These are phyloP conservation scores for Cheilinus undulatus DNA, from an alignment of 2,113 vertebrate genomes.

Conservation along the genomic window DNA sequence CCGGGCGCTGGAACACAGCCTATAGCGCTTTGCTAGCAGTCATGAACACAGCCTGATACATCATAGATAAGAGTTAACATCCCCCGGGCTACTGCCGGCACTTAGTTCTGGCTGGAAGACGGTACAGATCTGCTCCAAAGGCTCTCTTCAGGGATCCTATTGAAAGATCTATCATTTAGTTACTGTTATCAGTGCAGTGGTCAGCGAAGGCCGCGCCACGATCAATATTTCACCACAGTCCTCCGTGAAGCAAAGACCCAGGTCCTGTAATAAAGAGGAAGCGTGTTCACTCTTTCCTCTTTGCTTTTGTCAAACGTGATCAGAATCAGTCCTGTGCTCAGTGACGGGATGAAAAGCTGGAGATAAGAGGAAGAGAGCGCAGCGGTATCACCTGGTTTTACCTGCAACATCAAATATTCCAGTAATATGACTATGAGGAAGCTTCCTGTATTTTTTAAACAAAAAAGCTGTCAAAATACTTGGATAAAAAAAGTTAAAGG, in stretches of 20 bases:
- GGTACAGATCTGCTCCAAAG: slow-evolving; percentile 51
- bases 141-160: slow-evolving; percentile 26
- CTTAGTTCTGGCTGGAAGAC: slow-evolving; percentile 39
- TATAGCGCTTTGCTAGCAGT: slow-evolving; percentile 24
- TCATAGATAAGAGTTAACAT: slow-evolving; percentile 60
- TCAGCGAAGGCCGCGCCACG: slow-evolving; percentile 37
- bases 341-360: neutral
- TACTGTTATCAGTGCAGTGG: slow-evolving; percentile 43
- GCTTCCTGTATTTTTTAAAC: neutral
- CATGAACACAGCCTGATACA: slow-evolving; percentile 61
- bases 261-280: slow-evolving; percentile 22
- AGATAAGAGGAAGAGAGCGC: neutral
- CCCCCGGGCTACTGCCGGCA: slow-evolving; percentile 20
- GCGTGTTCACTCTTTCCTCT: slow-evolving; percentile 25
- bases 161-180: slow-evolving; percentile 59
- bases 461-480: no score
- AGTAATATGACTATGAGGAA: neutral
- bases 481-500: no score
- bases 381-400: neutral
- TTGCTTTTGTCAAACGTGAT: slow-evolving; percentile 26
- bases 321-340: neutral
- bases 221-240: slow-evolving; percentile 50
- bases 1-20: slow-evolving; percentile 32
- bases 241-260: neutral
- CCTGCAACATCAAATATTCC: neutral